A percentile compares a stretch with the other conserved stretches of the same genome.
phyloP scores from a whole-genome alignment of 1,140 invertebrate genomes.

The Leptoteleia sp. region DNA sequence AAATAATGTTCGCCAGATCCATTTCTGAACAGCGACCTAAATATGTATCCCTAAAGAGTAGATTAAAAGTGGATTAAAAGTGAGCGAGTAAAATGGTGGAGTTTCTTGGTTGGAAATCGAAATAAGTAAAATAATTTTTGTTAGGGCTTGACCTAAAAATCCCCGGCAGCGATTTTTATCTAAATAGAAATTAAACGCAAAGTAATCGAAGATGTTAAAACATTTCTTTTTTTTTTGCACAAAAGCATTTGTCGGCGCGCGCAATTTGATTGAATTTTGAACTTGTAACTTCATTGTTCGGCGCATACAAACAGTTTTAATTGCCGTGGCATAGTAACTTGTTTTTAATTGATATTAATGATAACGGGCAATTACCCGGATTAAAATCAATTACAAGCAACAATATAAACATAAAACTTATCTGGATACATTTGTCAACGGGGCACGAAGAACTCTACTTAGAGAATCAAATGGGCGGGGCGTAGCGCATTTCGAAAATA shows the following conservation, averaged over 20 bases:
- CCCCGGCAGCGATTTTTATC: background rate
- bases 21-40: constrained; percentile 10
- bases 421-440: constrained; percentile 18
- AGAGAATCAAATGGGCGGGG: constrained; percentile 17
- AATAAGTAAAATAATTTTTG: constrained; percentile 2
- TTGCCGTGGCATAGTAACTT: constrained; percentile 6
- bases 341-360: constrained; percentile 41
- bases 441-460: constrained; percentile 4
- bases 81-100: background rate
- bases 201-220: background rate
- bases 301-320: constrained; percentile 15
- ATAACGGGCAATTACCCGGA: constrained; percentile 32
- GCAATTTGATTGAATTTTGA: constrained; percentile 1
- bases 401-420: constrained; percentile 7
- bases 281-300: constrained; percentile 13
- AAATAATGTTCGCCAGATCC: constrained; percentile 5
- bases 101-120: background rate
- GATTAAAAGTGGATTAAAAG: constrained; percentile 31
- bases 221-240: too few species aligned
- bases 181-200: constrained; percentile 9
- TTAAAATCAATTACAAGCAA: constrained; percentile 26
- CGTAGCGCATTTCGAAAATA: constrained; percentile 34
- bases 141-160: background rate
- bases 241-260: background rate
- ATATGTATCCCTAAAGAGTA: constrained; percentile 18